Evolutionary conservation across 1,140 invertebrate species (phyloP), one percentile per base, ranked within the genome.

Genomic region (Aphelenchoides besseyi): DNA sequence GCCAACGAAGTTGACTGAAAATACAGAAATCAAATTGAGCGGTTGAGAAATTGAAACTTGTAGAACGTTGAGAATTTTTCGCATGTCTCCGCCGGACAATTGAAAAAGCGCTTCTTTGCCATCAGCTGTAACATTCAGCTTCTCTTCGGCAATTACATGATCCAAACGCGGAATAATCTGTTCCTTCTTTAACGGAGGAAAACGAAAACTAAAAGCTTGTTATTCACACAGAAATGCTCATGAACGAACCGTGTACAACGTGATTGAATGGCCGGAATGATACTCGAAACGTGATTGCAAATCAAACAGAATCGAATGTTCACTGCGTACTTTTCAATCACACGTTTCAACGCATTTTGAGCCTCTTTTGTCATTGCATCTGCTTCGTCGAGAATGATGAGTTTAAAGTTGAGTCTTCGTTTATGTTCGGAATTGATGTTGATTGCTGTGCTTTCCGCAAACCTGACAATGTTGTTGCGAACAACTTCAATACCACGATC

Each of bases 321-420:
- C 70, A 97, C 94, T 28, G 96, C 97, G 82, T 94, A 98, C 84
- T 98, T 98, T 86, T 98, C 96, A 85, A 98, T 97, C 78, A 98
- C 92, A 35, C 96, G 90, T 78, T 95, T 88, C 1, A 98, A 87
- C 33, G 96, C 95, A 90, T 97, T 98, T 86, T 99, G 97, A 2
- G 97, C 97, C 90, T 98, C 95, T 85, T 94, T 92, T 1, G 97
- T 99, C 97, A 99, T 99, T 1, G 96, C 94, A 89, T 99, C 97
- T 8, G 96, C 96, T 89, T 99, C 97, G 89, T 99, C 97, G 9
- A 99, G 86, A 77, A 99, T 98, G 53, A 99, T 93, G 12, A 99
- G 87, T 86, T 99, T 99, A 75, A 93, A 95, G 2, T 92, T 91
- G 66, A 90, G 90, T 57, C 86, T 70, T 35, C 57, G 33, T 8